Evolutionary conservation across 2,797 vertebrate genomes (phyloP).

Genomic region (Pampus argenteus): DNA sequence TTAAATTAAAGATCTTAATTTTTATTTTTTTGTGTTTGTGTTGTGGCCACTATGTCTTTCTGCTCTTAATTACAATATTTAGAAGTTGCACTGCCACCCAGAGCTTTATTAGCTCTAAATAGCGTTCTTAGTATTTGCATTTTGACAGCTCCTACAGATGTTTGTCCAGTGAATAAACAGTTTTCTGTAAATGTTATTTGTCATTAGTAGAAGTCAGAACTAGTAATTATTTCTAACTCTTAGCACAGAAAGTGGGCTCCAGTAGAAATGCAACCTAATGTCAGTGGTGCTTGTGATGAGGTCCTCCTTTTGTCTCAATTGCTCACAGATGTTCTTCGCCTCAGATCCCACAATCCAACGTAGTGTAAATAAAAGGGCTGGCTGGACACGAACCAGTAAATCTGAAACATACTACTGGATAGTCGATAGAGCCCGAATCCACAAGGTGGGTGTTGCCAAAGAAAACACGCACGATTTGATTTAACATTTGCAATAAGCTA

Average conservation of each 20-base stretch:
- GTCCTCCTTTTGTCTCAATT: conserved; percentile 68
- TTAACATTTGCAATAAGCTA: conserved; percentile 60
- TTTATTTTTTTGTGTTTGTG: neutral
- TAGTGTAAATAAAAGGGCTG: conserved; percentile 74
- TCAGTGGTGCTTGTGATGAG: conserved; percentile 53
- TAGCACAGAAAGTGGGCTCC: conserved; percentile 24
- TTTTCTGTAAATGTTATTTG: conserved; percentile 23
- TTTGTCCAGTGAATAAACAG: neutral
- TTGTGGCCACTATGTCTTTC: too few relatives aligned
- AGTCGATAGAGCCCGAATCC: conserved; percentile 58
- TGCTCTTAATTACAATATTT: too few relatives aligned
- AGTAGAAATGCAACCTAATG: conserved; percentile 52
- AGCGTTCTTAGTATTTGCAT: neutral
- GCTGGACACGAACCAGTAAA: conserved; percentile 72
- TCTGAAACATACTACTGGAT: conserved; percentile 74
- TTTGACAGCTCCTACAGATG: neutral
- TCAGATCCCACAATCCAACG: conserved; percentile 63
- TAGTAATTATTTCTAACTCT: conserved; percentile 27
- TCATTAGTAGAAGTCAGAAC: conserved; percentile 22
- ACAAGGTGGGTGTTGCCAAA: conserved; percentile 56
- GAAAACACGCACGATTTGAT: conserved; percentile 67
- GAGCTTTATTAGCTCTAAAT: neutral
- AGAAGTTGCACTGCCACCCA: neutral
- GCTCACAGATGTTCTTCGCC: conserved; percentile 79
- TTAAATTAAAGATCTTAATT: conserved; percentile 7